These are phyloP conservation scores for Maniola hyperantus DNA, from an alignment of 2,888 invertebrate species.

Conservation along the genomic window DNA sequence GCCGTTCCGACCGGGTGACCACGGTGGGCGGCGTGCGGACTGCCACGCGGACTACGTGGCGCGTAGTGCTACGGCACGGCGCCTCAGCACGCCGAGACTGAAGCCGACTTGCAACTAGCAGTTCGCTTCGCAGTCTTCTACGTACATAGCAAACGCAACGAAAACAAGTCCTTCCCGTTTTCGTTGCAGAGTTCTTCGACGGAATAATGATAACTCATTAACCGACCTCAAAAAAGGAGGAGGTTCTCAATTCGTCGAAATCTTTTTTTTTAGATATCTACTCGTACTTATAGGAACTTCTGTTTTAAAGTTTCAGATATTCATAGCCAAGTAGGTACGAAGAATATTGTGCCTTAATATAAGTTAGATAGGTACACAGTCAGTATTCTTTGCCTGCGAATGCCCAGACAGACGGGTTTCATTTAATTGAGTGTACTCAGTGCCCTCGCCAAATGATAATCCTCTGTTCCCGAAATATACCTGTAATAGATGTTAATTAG, in stretches of 20 bases:
- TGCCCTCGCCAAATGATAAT: slow-evolving; percentile 78
- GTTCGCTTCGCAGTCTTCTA: background rate
- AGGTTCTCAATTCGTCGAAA: too few relatives aligned
- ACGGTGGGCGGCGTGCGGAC: slow-evolving; percentile 70
- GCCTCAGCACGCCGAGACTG: slow-evolving; percentile 16
- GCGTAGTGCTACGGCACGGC: slow-evolving; percentile 48
- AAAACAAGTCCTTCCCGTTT: background rate
- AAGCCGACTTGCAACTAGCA: background rate
- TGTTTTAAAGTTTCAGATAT: background rate
- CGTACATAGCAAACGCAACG: too few relatives aligned
- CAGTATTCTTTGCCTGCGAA: slow-evolving; percentile 14
- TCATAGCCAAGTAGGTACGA: background rate
- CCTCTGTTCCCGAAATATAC: slow-evolving; percentile 78
- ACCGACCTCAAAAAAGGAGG: too few relatives aligned
- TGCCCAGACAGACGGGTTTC: slow-evolving; percentile 47
- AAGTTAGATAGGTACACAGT: background rate
- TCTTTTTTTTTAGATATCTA: too few relatives aligned
- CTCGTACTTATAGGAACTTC: too few relatives aligned
- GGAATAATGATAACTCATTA: too few relatives aligned
- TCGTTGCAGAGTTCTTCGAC: too few relatives aligned
- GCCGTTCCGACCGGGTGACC: slow-evolving; percentile 82
- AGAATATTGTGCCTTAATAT: background rate
- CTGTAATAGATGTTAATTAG: slow-evolving; percentile 82
- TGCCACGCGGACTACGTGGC: slow-evolving; percentile 37
- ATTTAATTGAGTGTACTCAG: slow-evolving; percentile 81